Evolutionary conservation across 2,113 vertebrate species (phyloP), one percentile per base, ranked within the genome.

Genomic region (Saimiri boliviensis): DNA sequence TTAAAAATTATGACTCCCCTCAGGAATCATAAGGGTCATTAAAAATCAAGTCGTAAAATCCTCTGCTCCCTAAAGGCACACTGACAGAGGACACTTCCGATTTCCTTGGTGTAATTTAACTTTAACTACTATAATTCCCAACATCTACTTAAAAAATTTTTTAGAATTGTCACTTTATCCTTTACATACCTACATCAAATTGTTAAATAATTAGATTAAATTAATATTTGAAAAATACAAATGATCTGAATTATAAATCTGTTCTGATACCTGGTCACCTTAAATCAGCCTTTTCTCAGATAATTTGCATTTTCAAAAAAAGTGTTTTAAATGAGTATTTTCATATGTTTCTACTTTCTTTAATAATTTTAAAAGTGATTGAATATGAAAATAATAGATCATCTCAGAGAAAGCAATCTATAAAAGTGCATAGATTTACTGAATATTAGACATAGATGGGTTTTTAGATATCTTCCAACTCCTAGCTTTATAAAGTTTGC

Each of bases 31-130:
- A 90, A 96, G 97, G 90, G 86, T 92, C 97, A 98, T 98, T 98
- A 98, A 98, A 98, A 98, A 97, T 95, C 32, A 95, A 96, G 89
- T 98, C 97, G 97, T 82, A 96, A 98, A 98, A 97, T 96, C 79
- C 71, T 98, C 93, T 74, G 12, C 97, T 98, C 97, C 95, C 85
- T 76, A 84, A 86, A 97, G 97, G 79, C 79, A 94, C 83, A 93
- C 97, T 98, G 97, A 98, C 95, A 93, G 56, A 95, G 88, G 97
- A 93, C 32, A 73, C 63, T 97, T 96, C 92, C 83, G 89, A 95
- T 97, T 98, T 97, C 94, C 73, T 98, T 84, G 74, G 16, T 96
- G 71, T 74, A 94, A 13, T 93, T 96, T 56, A 94, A 60, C 82
- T 96, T 94, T 94, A 95, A 89, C 95, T 96, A 88, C 27, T 23